These are phyloP conservation scores for Oryctolagus cuniculus DNA, from an alignment of 2,113 vertebrate genomes.

Conservation along the genomic window DNA sequence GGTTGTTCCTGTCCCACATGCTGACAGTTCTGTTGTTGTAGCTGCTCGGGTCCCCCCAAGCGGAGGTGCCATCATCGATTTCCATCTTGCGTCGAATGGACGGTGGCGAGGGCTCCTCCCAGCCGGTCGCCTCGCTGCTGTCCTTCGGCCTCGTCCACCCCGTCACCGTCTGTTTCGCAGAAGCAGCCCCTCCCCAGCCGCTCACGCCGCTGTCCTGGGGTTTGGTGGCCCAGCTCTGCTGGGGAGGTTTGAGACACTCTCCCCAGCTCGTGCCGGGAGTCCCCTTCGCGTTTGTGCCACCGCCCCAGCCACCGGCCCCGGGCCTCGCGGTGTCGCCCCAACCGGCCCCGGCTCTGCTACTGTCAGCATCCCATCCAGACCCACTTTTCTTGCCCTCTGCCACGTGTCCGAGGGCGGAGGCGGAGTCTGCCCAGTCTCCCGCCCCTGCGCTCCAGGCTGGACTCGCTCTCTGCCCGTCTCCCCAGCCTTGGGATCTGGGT, in stretches of 20 bases:
- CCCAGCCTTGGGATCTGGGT: slow-evolving; percentile 94
- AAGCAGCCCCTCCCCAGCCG: slow-evolving; percentile 96
- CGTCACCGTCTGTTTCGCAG: slow-evolving; percentile 94
- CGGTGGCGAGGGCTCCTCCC: slow-evolving; percentile 98
- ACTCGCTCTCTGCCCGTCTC: slow-evolving; percentile 93
- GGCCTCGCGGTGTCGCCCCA: slow-evolving; percentile 89
- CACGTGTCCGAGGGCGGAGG: slow-evolving; percentile 89
- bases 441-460: slow-evolving; percentile 92
- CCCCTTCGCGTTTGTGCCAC: slow-evolving; percentile 88
- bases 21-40: slow-evolving; percentile 96
- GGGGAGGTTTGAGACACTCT: slow-evolving; percentile 91
- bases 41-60: slow-evolving; percentile 96
- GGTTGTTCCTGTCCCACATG: slow-evolving; percentile 99
- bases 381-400: slow-evolving; percentile 93
- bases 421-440: slow-evolving; percentile 89
- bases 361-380: slow-evolving; percentile 93
- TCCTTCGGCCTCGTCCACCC: slow-evolving; percentile 94
- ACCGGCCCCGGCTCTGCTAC: slow-evolving; percentile 85
- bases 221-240: slow-evolving; percentile 94
- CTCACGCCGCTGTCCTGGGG: slow-evolving; percentile 93
- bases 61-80: slow-evolving; percentile 99
- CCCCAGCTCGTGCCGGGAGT: slow-evolving; percentile 93
- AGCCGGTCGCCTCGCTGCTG: slow-evolving; percentile 94
- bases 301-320: slow-evolving; percentile 90
- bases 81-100: slow-evolving; percentile 99